Base-by-base conservation (phyloP, 2,797 vertebrate genomes). In the Florisuga fusca region DNA sequence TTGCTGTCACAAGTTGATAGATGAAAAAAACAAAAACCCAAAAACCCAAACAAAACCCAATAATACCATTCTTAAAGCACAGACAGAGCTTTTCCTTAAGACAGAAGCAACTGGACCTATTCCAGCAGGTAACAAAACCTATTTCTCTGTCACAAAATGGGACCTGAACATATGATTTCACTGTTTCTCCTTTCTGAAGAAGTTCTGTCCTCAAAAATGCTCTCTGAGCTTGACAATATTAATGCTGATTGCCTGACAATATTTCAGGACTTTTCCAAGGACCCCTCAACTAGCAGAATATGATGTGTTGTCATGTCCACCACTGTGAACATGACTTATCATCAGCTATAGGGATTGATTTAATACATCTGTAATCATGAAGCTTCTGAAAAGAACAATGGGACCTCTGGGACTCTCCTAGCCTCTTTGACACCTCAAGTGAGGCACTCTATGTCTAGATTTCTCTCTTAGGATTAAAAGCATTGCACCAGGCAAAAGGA, bases 301-400 rank as follows among this genome's bases (percentile, higher is more conserved):
- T 11, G 69, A 78, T 54, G 26, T 54, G 71, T 58, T 91, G 66
- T 55, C 50, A 43, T 23, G 55, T 89, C 63, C 87, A 87, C 55
- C 45, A 87, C 63, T 69, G 71, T 27, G 41, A 82, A 87, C 38
- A 55, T 3, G 74, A 73, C 45, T 94, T 89, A 94, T 95, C 86
- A 88, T 12, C 88, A 94, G 85, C 73, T 86, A 12, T n/a, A 84
- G 12, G 38, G 43, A 73, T 63, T 94, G 83, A 87, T 95, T 90
- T 43, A 73, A 63, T 23, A 53, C 59, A 91, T 80, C 71, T 91
- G 67, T 51, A 84, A 27, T 55, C 57, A 76, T 67, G 53, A 73
- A 74, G 59, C 74, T 90, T 91, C 73, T 94, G 88, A 77, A 89
- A 75, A 88, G 85, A 61, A 68, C 74, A 85, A 20, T 41, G 50